Conservation (phyloP, 2,113 vertebrate genomes). For the Planiliza haematocheilus region DNA sequence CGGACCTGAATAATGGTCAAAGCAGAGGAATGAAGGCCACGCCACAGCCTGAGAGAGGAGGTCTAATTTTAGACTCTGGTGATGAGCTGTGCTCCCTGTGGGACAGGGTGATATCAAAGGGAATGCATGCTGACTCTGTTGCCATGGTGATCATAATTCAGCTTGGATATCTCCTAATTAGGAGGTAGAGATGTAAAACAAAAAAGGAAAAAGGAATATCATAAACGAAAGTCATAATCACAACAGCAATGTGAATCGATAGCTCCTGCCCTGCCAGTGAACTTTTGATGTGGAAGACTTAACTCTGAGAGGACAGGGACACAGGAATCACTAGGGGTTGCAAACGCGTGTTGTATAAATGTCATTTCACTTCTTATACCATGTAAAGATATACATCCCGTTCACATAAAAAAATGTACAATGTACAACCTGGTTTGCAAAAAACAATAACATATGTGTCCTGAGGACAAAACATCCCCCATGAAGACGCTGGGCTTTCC, state of each 20-base stretch:
- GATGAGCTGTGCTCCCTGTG: slow-evolving; percentile 72
- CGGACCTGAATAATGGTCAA: slow-evolving; percentile 13
- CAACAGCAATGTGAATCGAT: slow-evolving; percentile 31
- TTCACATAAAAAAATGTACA: not conserved
- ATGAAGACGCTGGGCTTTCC: slow-evolving; percentile 42
- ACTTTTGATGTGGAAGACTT: not conserved
- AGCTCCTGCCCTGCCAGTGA: slow-evolving; percentile 4
- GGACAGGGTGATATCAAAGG: slow-evolving; percentile 79
- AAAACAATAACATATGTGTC: not conserved
- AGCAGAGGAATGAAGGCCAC: slow-evolving; percentile 35
- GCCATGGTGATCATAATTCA: slow-evolving; percentile 80
- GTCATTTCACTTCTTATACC: too few relatives aligned
- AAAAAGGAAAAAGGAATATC: slow-evolving; percentile 21
- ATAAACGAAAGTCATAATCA: slow-evolving; percentile 38
- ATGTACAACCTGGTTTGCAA: not conserved
- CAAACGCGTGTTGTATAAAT: too few relatives aligned
- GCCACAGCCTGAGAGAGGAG: slow-evolving; percentile 35
- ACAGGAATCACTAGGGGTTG: not conserved
- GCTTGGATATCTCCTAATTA: slow-evolving; percentile 77
- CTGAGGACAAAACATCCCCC: slow-evolving; percentile 5
- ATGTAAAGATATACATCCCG: not conserved
- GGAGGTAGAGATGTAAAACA: slow-evolving; percentile 44
- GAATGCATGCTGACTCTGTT: slow-evolving; percentile 79
- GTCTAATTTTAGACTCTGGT: slow-evolving; percentile 79
- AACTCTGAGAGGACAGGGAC: too few relatives aligned